Evolutionary conservation across 2,797 vertebrate genomes (phyloP).

Genomic region (Neosilurus hyrtlii): DNA sequence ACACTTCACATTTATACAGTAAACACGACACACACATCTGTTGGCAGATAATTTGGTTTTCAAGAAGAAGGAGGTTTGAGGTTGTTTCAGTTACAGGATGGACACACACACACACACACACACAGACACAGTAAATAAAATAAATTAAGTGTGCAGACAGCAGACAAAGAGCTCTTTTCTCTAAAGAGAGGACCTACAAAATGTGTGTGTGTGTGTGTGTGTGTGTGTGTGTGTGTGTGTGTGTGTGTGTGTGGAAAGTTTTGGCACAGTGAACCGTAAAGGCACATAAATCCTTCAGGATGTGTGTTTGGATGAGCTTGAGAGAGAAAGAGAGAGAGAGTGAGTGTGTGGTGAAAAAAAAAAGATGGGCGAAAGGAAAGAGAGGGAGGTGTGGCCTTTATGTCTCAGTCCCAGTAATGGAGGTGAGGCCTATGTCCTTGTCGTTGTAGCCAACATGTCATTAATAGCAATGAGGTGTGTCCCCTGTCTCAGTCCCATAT

Average conservation of each 20-base stretch:
- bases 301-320: background rate
- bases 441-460: background rate
- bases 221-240: background rate
- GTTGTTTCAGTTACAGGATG: background rate
- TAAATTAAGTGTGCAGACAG: background rate
- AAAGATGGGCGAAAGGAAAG: background rate
- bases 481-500: too few relatives aligned
- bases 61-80: background rate
- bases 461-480: background rate
- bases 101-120: background rate
- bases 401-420: too few relatives aligned
- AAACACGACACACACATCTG: background rate
- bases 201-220: constrained; percentile 5
- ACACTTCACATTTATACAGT: background rate
- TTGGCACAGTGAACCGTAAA: constrained; percentile 6
- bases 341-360: background rate
- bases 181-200: constrained; percentile 11
- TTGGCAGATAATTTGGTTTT: background rate
- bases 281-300: constrained; percentile 6
- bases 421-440: background rate
- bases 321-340: background rate
- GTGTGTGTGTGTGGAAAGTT: background rate
- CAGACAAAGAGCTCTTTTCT: background rate
- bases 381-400: too few relatives aligned
- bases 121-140: background rate